phyloP scores from a whole-genome alignment of 2,888 invertebrate genomes.

The Pristionchus maxplancki region DNA sequence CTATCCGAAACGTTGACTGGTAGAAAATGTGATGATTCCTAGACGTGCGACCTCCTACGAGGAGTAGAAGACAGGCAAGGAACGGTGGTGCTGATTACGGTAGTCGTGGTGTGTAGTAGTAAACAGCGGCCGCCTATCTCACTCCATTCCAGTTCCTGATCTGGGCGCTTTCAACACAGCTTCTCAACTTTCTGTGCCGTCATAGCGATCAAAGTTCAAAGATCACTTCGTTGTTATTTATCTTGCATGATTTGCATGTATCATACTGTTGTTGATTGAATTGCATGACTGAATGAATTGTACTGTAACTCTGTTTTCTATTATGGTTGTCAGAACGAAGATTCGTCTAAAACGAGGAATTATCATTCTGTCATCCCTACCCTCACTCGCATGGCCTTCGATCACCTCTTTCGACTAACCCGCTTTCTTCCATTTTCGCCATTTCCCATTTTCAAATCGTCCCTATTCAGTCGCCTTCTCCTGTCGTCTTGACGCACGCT shows the following conservation, averaged over 20 bases:
- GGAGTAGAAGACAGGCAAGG: constrained; percentile 4
- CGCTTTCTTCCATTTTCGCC: neutral
- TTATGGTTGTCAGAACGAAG: neutral
- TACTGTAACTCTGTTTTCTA: neutral
- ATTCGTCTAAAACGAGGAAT: neutral
- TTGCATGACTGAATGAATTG: neutral
- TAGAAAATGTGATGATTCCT: neutral
- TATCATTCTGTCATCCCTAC: neutral
- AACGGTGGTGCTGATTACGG: constrained; percentile 31
- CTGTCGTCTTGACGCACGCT: constrained; percentile 11
- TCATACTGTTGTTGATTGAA: neutral
- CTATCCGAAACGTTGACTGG: constrained; percentile 14
- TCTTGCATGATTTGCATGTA: neutral
- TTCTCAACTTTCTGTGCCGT: constrained; percentile 31
- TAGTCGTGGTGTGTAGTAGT: constrained; percentile 7
- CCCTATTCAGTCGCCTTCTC: constrained; percentile 45
- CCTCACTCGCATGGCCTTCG: neutral
- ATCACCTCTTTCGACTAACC: constrained; percentile 4
- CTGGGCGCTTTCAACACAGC: neutral
- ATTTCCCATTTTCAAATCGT: neutral
- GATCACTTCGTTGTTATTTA: neutral
- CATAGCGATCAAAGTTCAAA: constrained; percentile 38
- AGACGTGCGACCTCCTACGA: constrained; percentile 43
- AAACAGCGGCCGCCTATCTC: constrained; percentile 9
- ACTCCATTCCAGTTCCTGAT: constrained; percentile 8